These are phyloP conservation scores for Aurelia aurita DNA, from an alignment of 30 jellyfish, hydroid and myxozoan genomes.

Conservation along the genomic window DNA sequence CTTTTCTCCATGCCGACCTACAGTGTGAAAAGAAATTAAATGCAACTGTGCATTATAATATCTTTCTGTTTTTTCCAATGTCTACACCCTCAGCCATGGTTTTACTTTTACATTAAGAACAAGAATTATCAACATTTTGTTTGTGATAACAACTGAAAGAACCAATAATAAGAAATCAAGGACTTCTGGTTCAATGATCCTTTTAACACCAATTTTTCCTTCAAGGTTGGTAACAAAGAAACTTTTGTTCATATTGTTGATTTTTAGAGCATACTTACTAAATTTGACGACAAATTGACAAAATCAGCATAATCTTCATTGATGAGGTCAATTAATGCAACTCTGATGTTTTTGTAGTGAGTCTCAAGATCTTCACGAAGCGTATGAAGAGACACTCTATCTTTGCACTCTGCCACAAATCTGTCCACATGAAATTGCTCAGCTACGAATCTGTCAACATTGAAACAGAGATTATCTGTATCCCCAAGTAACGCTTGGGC, in stretches of 20 bases:
- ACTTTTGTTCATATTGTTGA: neutral
- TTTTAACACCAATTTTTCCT: neutral
- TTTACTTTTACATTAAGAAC: neutral
- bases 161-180: too few relatives aligned
- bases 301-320: constrained; percentile 95
- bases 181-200: too few relatives aligned
- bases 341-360: constrained; percentile 88
- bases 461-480: constrained; percentile 66
- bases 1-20: constrained; percentile 97
- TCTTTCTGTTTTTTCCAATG: neutral
- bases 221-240: neutral
- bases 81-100: neutral
- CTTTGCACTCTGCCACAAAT: constrained; percentile 88
- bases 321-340: constrained; percentile 88
- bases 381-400: constrained; percentile 74
- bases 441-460: constrained; percentile 72
- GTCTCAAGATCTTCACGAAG: constrained; percentile 89
- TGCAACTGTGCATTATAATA: neutral
- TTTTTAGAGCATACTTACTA: constrained; percentile 49
- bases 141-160: too few relatives aligned
- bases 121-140: too few relatives aligned
- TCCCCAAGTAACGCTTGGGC: constrained; percentile 6
- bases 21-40: neutral
- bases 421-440: constrained; percentile 81
- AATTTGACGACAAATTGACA: constrained; percentile 90